Evolutionary conservation across 2,113 vertebrate genomes (phyloP).

Genomic region (Oceanites oceanicus): DNA sequence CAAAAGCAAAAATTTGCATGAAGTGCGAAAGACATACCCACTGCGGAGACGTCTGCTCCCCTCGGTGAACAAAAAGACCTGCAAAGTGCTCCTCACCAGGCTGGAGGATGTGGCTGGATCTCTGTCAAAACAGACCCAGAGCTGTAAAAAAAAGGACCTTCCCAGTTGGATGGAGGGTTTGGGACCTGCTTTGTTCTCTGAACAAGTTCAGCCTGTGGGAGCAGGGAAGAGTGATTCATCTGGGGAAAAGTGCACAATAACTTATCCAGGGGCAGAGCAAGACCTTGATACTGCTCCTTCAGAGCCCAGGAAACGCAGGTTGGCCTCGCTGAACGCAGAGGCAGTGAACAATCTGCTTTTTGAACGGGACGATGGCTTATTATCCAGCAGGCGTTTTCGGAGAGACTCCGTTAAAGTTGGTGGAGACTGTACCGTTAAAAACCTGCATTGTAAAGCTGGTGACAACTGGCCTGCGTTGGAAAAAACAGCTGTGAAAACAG

Average conservation of each 20-base stretch:
- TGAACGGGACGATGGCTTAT: slow-evolving; percentile 76
- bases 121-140: slow-evolving; percentile 63
- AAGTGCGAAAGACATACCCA: slow-evolving; percentile 80
- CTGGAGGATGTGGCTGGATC: slow-evolving; percentile 81
- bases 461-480: slow-evolving; percentile 65
- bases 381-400: slow-evolving; percentile 67
- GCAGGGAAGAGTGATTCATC: slow-evolving; percentile 24
- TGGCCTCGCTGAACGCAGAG: slow-evolving; percentile 96
- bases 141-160: slow-evolving; percentile 65
- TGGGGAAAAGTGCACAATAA: slow-evolving; percentile 3
- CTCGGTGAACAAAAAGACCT: slow-evolving; percentile 79
- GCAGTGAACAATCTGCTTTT: slow-evolving; percentile 94
- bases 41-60: slow-evolving; percentile 74
- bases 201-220: slow-evolving; percentile 52
- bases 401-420: slow-evolving; percentile 27
- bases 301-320: slow-evolving; percentile 88
- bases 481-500: slow-evolving; percentile 34
- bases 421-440: slow-evolving; percentile 68
- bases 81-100: slow-evolving; percentile 88
- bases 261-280: slow-evolving; percentile 44
- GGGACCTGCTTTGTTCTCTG: slow-evolving; percentile 41
- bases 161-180: slow-evolving; percentile 60
- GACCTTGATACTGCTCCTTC: slow-evolving; percentile 62
- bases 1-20: slow-evolving; percentile 48
- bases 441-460: slow-evolving; percentile 42